These are phyloP conservation scores for Sceloporus undulatus DNA, from an alignment of 2,113 vertebrate species.

Conservation along the genomic window DNA sequence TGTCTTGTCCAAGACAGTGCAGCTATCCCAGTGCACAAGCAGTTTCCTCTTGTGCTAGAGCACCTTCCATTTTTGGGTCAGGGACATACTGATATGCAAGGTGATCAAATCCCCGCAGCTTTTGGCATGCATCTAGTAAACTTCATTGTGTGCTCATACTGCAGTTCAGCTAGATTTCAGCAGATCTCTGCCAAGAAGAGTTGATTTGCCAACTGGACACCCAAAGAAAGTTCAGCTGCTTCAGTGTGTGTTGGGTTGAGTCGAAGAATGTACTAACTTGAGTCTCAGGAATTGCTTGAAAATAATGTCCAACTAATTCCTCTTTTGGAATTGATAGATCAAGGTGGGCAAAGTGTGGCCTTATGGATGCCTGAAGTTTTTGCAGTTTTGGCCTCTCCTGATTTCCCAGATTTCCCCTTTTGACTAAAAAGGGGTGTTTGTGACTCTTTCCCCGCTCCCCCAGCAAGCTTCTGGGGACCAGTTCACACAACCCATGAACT, in stretches of 20 bases:
- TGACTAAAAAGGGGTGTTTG: too few species aligned
- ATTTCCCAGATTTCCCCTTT: too few species aligned
- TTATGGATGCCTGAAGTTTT: too few species aligned
- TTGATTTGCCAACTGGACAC: neutral
- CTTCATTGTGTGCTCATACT: neutral
- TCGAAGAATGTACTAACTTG: neutral
- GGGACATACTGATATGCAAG: neutral
- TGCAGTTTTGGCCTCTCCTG: too few species aligned
- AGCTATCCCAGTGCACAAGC: neutral
- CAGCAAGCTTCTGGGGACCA: too few species aligned
- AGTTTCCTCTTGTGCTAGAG: neutral
- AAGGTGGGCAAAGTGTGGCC: too few species aligned
- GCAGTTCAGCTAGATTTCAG: neutral
- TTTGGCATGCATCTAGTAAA: neutral
- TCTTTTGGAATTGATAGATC: too few species aligned
- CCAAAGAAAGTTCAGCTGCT: neutral
- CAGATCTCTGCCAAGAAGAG: neutral
- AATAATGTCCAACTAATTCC: neutral
- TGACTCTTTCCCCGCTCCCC: too few species aligned
- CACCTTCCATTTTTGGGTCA: neutral
- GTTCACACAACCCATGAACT: too few species aligned
- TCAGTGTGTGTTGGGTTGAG: neutral
- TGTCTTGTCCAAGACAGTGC: too few species aligned
- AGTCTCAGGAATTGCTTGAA: neutral
- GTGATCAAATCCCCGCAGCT: neutral